Percentiles rank a stretch among this genome's conserved stretches.
These are phyloP conservation scores for Ganaspis sp. DNA, from an alignment of 1,140 invertebrate genomes.

Conservation along the genomic window DNA sequence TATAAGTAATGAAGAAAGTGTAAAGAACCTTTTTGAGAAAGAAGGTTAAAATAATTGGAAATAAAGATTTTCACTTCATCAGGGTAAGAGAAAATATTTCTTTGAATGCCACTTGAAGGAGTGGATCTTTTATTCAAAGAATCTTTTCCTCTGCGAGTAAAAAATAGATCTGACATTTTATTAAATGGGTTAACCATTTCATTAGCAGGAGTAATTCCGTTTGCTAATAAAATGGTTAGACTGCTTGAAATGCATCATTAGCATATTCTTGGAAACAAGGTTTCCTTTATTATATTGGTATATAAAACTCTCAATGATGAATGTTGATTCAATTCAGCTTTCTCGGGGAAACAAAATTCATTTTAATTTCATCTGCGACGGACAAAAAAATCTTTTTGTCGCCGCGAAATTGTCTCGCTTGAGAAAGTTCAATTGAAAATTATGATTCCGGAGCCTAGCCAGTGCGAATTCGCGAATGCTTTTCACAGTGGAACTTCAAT, in stretches of 20 bases:
- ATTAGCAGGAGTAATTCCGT: background rate
- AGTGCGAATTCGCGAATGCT: background rate
- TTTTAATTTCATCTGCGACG: background rate
- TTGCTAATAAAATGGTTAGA: background rate
- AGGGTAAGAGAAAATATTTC: background rate
- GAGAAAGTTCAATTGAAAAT: conserved; percentile 27
- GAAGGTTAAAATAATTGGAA: background rate
- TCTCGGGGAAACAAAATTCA: background rate
- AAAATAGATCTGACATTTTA: background rate
- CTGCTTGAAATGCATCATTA: background rate
- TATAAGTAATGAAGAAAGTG: background rate
- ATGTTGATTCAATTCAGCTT: background rate
- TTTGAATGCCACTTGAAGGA: conserved; percentile 8
- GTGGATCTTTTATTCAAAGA: background rate
- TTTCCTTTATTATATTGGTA: background rate
- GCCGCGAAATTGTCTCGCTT: background rate
- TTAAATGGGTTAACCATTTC: conserved; percentile 10
- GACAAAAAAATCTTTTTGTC: background rate
- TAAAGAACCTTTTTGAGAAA: no score
- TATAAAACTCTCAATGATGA: background rate
- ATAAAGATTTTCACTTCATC: background rate
- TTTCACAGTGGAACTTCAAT: conserved; percentile 13
- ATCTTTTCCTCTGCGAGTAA: background rate
- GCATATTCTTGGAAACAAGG: background rate
- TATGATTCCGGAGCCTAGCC: conserved; percentile 12